phyloP scores from a whole-genome alignment of 1,140 invertebrate species.

The Cotesia chilonis region DNA sequence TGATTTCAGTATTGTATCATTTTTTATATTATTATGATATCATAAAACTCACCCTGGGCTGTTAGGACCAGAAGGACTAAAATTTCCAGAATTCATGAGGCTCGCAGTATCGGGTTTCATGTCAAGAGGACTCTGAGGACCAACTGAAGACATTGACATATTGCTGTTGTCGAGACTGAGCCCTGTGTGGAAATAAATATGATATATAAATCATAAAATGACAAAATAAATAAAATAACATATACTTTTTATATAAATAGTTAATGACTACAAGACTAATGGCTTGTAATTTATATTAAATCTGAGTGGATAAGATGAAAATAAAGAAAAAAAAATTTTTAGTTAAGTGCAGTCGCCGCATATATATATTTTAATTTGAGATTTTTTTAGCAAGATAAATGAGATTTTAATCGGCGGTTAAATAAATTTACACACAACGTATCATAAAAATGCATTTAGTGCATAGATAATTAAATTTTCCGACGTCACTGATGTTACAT shows the following conservation, averaged over 20 bases:
- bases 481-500: conserved; percentile 43
- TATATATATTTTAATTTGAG: not conserved
- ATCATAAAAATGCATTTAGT: conserved; percentile 45
- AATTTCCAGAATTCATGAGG: conserved; percentile 72
- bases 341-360: no score
- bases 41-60: conserved; percentile 69
- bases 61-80: conserved; percentile 72
- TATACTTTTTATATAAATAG: not conserved
- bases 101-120: conserved; percentile 88
- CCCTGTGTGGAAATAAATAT: conserved; percentile 61
- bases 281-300: not conserved
- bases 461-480: conserved; percentile 47
- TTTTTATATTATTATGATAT: no score
- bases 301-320: no score
- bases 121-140: conserved; percentile 82
- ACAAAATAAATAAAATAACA: conserved; percentile 1
- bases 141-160: conserved; percentile 73
- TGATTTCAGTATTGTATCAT: no score
- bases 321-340: no score
- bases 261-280: not conserved
- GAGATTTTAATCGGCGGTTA: no score
- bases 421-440: no score
- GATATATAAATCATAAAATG: conserved; percentile 39
- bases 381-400: conserved; percentile 15
- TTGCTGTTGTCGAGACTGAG: conserved; percentile 75